phyloP scores from a whole-genome alignment of 2,797 vertebrate genomes.

The Anniella stebbinsi region DNA sequence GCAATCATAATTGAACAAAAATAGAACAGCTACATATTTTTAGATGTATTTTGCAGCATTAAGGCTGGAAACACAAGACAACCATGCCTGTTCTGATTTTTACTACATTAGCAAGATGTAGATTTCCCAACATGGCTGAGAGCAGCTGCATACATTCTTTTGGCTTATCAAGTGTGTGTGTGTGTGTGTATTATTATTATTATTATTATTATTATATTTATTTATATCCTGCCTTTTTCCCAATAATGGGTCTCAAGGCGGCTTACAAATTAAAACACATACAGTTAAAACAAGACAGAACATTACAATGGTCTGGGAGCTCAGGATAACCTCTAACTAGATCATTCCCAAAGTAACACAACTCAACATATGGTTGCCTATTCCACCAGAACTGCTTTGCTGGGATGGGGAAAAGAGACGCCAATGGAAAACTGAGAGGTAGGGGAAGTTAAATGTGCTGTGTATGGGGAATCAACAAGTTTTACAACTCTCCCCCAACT shows the following conservation, averaged over 20 bases:
- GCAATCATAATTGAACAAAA: neutral
- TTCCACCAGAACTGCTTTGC: neutral
- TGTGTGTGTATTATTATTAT: too few species aligned
- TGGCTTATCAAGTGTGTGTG: neutral
- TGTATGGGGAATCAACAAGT: neutral
- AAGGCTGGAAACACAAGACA: conserved; percentile 51
- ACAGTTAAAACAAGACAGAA: too few species aligned
- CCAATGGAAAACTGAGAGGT: neutral
- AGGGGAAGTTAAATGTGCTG: neutral
- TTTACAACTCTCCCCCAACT: too few species aligned
- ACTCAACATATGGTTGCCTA: neutral
- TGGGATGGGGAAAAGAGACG: too few species aligned
- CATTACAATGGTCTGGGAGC: neutral
- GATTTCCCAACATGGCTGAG: neutral
- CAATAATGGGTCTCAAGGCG: too few species aligned
- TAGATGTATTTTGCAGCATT: conserved; percentile 25
- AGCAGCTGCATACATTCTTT: neutral
- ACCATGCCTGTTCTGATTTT: conserved; percentile 36
- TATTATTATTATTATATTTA: too few species aligned
- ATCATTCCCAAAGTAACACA: neutral
- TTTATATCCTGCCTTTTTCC: too few species aligned
- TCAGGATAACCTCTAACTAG: neutral
- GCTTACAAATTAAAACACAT: too few species aligned
- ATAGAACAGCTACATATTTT: neutral
- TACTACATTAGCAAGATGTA: conserved; percentile 20